A percentile compares a stretch with the other conserved stretches of the same genome.
Conservation (phyloP, 2,888 invertebrate species). For the Leptothorax acervorum region DNA sequence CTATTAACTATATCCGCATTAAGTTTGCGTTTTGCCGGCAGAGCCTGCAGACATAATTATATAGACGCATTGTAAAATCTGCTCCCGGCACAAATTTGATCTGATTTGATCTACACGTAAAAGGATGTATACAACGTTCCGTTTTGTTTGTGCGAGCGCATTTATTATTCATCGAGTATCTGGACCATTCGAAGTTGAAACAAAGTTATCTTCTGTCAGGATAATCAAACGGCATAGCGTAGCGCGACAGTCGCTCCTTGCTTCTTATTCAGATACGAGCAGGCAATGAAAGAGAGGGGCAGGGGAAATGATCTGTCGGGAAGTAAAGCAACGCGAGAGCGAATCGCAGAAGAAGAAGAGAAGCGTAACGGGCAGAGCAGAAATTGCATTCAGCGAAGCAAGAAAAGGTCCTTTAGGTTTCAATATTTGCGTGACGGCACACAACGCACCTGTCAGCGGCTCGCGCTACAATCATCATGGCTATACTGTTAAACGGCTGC, state of each 20-base stretch:
- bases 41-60: background rate
- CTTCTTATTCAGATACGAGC: constrained; percentile 29
- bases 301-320: constrained; percentile 30
- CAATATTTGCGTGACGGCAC: constrained; percentile 57
- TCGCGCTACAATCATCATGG: constrained; percentile 31
- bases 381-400: constrained; percentile 46
- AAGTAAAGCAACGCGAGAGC: constrained; percentile 46
- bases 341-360: constrained; percentile 25
- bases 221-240: constrained; percentile 4
- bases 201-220: constrained; percentile 21
- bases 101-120: background rate
- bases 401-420: constrained; percentile 50
- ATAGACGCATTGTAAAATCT: background rate
- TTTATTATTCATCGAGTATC: constrained; percentile 7
- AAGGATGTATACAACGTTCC: background rate
- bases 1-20: constrained; percentile 27
- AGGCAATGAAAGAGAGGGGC: background rate
- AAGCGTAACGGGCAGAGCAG: constrained; percentile 37
- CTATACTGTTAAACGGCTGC: background rate
- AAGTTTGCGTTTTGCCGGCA: background rate
- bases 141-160: background rate
- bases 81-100: background rate
- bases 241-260: constrained; percentile 1
- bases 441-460: constrained; percentile 48
- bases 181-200: constrained; percentile 8